Evolutionary conservation across 2,888 invertebrate species (phyloP), one percentile per base, ranked within the genome.

Genomic region (Smittia sp.): DNA sequence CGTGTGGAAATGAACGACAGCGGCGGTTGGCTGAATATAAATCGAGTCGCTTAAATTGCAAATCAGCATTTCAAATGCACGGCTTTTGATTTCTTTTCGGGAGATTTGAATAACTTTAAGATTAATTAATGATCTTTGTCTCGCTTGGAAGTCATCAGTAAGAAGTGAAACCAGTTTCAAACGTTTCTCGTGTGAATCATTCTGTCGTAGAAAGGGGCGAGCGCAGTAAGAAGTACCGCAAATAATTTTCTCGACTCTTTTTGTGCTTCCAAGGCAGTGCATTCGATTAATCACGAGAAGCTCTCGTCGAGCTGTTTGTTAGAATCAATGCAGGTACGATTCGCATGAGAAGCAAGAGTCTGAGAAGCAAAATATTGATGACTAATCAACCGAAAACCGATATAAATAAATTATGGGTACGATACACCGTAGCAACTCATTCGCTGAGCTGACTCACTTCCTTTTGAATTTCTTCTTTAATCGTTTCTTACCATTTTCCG

Each of bases 331-430:
- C n/a, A n/a, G 46, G 46, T 46, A 15, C 11, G 58, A 18, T 11
- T 58, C 15, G 18, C 18, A 18, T 58, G 58, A 58, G 52, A 58
- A 58, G 20, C 22, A 9, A 18, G 58, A 58, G 18, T 18, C 58
- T 20, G 15, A 9, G 18, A 58, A 2, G 22, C 58, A 32, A 58
- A 58, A 20, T 20, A 20, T 58, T 20, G 69, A 69, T 69, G 69
- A 69, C 52, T 69, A 69, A 69, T 69, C 69, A 69, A 69, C 46
- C 54, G 69, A 69, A 69, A 69, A 69, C 69, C 52, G 41, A 69
- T 41, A 54, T 15, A 52, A 69, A 69, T 41, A 54, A 25, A 58
- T 20, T 20, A 58, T 58, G 18, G 58, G 22, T 20, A 20, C 18
- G 58, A 58, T 18, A 2, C n/a, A 46, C 13, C 9, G 25, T 41